These are phyloP conservation scores for Ceuthmochares aereus DNA, from an alignment of 2,113 vertebrate genomes.

Conservation along the genomic window DNA sequence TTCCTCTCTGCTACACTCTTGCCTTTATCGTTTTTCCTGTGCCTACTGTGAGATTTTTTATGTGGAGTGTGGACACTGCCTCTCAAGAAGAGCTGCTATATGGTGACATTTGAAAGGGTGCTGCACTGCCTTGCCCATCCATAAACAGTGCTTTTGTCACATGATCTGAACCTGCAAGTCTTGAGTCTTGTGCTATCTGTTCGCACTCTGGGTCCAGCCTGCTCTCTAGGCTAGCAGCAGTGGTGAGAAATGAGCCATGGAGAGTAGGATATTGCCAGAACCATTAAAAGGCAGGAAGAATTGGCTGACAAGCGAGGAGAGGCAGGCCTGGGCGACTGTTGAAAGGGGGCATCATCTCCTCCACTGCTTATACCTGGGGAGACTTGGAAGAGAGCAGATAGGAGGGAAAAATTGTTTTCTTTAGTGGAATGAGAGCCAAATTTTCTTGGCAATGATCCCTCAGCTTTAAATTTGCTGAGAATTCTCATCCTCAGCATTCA, in stretches of 20 bases:
- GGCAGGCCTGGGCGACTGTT: conserved; percentile 39
- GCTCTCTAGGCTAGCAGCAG: conserved; percentile 12
- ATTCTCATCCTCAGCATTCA: conserved; percentile 35
- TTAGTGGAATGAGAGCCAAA: conserved; percentile 29
- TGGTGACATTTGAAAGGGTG: not conserved
- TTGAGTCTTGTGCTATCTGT: not conserved
- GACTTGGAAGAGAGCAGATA: not conserved
- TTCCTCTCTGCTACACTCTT: not conserved
- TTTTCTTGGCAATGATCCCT: conserved; percentile 55
- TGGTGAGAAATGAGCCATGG: not conserved
- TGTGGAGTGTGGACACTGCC: no score
- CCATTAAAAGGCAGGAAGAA: conserved; percentile 42
- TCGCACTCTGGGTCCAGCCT: not conserved
- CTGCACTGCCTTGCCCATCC: not conserved
- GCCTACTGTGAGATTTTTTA: rapidly evolving
- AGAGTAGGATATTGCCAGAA: conserved; percentile 7
- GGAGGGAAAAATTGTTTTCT: conserved; percentile 19
- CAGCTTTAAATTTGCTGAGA: conserved; percentile 31
- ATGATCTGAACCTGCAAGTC: not conserved
- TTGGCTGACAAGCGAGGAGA: conserved; percentile 28
- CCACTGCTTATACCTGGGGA: conserved; percentile 33
- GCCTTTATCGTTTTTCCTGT: not conserved
- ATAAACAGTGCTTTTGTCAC: rapidly evolving
- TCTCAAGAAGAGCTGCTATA: not conserved
- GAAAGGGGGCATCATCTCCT: conserved; percentile 43